Conservation (phyloP, 1,140 invertebrate genomes). For the Halictus rubicundus region DNA sequence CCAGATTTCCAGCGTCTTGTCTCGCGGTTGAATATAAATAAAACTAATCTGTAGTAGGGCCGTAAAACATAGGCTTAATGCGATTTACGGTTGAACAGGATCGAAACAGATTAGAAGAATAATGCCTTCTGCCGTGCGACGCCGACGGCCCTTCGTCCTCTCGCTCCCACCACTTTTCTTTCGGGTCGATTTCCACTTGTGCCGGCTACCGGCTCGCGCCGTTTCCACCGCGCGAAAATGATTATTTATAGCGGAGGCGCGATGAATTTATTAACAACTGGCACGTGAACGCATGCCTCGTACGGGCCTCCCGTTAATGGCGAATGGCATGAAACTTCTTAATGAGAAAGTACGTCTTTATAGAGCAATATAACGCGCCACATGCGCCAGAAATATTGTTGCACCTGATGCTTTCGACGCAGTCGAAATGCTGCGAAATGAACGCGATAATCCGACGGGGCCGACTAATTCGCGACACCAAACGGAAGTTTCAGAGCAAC, state of each 20-base stretch:
- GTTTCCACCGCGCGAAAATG: conserved; percentile 22
- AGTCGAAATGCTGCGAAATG: conserved; percentile 28
- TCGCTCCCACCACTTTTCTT: background rate
- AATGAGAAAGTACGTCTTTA: conserved; percentile 67
- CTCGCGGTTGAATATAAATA: conserved; percentile 33
- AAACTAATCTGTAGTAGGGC: conserved; percentile 44
- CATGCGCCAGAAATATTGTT: conserved; percentile 61
- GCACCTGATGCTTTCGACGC: conserved; percentile 55
- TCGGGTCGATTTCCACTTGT: background rate
- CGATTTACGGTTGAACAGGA: conserved; percentile 43
- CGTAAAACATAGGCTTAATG: conserved; percentile 47
- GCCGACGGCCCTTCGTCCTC: background rate
- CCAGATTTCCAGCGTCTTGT: conserved; percentile 15
- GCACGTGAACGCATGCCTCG: conserved; percentile 46
- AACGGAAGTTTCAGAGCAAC: conserved; percentile 32
- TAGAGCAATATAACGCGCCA: conserved; percentile 56
- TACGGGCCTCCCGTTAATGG: conserved; percentile 43
- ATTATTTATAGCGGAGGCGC: conserved; percentile 45
- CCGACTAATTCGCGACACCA: conserved; percentile 25
- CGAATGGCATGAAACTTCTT: conserved; percentile 62
- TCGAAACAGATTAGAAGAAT: conserved; percentile 51
- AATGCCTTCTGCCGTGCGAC: conserved; percentile 19
- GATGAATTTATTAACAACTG: conserved; percentile 58
- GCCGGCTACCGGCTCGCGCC: no score
- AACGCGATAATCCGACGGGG: conserved; percentile 43